Evolutionary conservation across 53 echinoderm and acorn worm genomes (phyloP), one percentile per base, ranked within the genome.

Genomic region (Apostichopus leukothele): DNA sequence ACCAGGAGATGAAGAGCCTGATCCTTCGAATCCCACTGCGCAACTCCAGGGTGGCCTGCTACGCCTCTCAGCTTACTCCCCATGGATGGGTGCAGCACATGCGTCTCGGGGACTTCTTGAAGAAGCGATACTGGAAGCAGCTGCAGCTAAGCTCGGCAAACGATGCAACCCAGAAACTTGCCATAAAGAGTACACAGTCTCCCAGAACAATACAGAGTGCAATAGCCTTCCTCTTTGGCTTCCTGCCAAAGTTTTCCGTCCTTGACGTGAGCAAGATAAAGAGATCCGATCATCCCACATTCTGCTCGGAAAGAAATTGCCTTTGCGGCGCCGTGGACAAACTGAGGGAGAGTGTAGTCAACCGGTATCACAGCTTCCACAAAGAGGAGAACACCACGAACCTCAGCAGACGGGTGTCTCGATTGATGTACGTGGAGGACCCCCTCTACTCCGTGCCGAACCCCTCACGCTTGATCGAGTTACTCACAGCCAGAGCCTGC

Each of bases 51-150:
- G 76, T 60, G 25, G 23, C 25, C 5, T 99, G 99, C 60, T 68
- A 52, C 4, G 83, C 87, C 10, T 92, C 94, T 10, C 94, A 99
- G 78, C 90, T 99, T 67, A 99, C 99, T 0, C 99, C 99, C 0
- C 73, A 79, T n/a, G 99, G 99, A 18, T 95, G 95, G 95, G 78
- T 94, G 27, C 99, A 99, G 39, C 99, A 92, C 26, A 88, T 99
- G 84, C 73, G 78, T 53, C 91, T 99, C 2, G 99, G 96, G 7
- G 84, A 90, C 67, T 91, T 87, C 60, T 51, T 96, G 76, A 86
- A 92, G 74, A 88, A 57, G 9, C 88, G 77, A 20, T 99, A 99
- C 85, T 79, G 75, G 25, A 54, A 85, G 6, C 67, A 88, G 13
- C 76, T 91, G 55, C 79, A 86, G 53, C 86, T 94, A 1, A 91